phyloP scores from a whole-genome alignment of 2,888 invertebrate species.

The Acrobasis suavella region DNA sequence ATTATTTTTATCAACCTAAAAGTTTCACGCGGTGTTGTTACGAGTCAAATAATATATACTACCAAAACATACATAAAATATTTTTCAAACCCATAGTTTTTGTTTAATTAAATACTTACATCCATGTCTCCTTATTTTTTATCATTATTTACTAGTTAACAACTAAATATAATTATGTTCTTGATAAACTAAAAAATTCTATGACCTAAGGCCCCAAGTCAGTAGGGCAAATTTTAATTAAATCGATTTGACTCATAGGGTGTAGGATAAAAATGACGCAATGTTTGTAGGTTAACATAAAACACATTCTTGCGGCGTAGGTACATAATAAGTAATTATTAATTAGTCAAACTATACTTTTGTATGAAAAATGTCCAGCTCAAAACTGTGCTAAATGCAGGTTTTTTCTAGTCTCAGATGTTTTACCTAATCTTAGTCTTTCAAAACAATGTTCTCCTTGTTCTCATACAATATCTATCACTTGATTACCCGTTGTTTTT shows the following conservation, averaged over 20 bases:
- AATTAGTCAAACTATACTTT: too few relatives aligned
- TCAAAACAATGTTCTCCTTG: neutral
- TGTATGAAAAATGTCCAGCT: too few relatives aligned
- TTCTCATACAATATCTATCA: neutral
- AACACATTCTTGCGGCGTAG: neutral
- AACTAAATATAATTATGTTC: neutral
- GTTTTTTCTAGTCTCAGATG: too few relatives aligned
- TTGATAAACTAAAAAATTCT: neutral
- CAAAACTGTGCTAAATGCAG: too few relatives aligned
- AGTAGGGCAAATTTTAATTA: neutral
- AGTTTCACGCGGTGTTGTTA: too few relatives aligned
- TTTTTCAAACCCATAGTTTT: too few relatives aligned
- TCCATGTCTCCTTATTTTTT: neutral
- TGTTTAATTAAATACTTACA: too few relatives aligned
- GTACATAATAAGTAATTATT: too few relatives aligned
- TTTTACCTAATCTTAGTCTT: neutral
- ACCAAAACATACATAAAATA: too few relatives aligned
- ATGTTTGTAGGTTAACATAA: neutral
- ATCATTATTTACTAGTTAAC: neutral
- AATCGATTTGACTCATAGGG: neutral
- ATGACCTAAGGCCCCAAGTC: neutral
- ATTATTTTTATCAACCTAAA: too few relatives aligned
- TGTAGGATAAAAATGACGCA: neutral
- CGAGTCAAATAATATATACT: too few relatives aligned
- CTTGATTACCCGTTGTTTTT: neutral